Evolutionary conservation across 2,888 invertebrate species (phyloP).

Genomic region (Scotopteryx bipunctaria): DNA sequence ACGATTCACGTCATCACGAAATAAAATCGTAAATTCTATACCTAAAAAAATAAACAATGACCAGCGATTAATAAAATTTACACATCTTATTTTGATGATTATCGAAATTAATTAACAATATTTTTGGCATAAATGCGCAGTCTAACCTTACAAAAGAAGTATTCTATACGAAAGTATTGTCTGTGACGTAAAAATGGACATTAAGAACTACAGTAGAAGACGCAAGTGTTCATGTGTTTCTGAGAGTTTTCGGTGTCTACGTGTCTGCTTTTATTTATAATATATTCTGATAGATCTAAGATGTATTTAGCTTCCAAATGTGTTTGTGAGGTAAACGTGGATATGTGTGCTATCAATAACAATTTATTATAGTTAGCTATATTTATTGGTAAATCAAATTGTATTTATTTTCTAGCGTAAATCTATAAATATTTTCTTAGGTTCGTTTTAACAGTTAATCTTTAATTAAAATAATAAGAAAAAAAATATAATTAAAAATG

Average conservation of each 20-base stretch:
- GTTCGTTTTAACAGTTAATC: slow-evolving; percentile 13
- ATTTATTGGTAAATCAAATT: slow-evolving; percentile 31
- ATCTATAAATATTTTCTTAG: slow-evolving; percentile 20
- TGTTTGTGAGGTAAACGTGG: slow-evolving; percentile 48
- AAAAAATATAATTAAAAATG: slow-evolving; percentile 9
- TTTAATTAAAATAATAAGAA: slow-evolving; percentile 6
- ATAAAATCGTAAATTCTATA: too few species aligned
- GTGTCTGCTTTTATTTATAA: slow-evolving; percentile 36
- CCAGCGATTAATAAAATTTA: too few species aligned
- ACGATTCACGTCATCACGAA: too few species aligned
- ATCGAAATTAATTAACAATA: too few species aligned
- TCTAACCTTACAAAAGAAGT: not conserved
- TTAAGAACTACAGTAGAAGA: slow-evolving; percentile 31
- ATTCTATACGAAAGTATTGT: slow-evolving; percentile 36
- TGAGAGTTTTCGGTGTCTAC: slow-evolving; percentile 27
- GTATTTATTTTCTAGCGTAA: slow-evolving; percentile 21
- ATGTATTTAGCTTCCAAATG: slow-evolving; percentile 61
- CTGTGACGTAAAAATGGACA: slow-evolving; percentile 48
- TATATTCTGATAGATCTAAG: slow-evolving; percentile 38
- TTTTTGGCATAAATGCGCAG: not conserved
- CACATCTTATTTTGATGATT: too few species aligned
- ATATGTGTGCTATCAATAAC: slow-evolving; percentile 58
- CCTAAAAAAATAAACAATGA: too few species aligned
- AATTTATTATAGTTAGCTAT: slow-evolving; percentile 28
- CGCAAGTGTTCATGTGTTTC: slow-evolving; percentile 35